A percentile compares a stretch with the other conserved stretches of the same genome.
Evolutionary conservation across 2,113 vertebrate species (phyloP).

Genomic region (Uropsilus gracilis): DNA sequence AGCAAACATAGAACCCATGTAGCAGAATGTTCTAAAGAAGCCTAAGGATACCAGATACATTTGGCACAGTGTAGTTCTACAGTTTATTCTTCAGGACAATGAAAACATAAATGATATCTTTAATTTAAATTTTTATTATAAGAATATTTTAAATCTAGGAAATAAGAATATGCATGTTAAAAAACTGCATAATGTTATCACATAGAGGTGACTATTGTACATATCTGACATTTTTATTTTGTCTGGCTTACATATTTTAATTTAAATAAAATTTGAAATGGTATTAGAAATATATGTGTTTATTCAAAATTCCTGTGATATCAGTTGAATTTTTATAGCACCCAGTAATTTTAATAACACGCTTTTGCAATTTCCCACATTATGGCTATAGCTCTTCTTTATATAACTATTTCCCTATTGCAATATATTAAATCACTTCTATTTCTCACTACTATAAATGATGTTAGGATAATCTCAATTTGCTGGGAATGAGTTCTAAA

Average conservation of each 20-base stretch:
- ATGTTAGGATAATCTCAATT: background rate
- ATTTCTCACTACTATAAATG: background rate
- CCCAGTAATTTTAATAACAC: background rate
- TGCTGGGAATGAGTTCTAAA: background rate
- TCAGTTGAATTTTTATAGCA: background rate
- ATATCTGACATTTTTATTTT: background rate
- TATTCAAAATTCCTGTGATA: background rate
- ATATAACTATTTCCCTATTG: background rate
- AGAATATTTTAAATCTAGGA: background rate
- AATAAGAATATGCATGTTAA: background rate
- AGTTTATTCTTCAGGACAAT: background rate
- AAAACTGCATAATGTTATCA: background rate
- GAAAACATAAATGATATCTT: background rate
- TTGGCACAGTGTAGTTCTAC: background rate
- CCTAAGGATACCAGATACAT: accelerated
- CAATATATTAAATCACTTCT: background rate
- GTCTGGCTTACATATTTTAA: background rate
- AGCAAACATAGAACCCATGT: background rate
- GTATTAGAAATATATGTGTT: background rate
- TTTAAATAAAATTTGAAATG: background rate
- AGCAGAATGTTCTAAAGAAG: background rate
- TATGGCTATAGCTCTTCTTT: background rate
- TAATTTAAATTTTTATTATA: background rate
- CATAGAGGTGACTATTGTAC: background rate
- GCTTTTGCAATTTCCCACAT: background rate